These are phyloP conservation scores for Athalia cordata DNA, from an alignment of 2,888 invertebrate genomes.

Conservation along the genomic window DNA sequence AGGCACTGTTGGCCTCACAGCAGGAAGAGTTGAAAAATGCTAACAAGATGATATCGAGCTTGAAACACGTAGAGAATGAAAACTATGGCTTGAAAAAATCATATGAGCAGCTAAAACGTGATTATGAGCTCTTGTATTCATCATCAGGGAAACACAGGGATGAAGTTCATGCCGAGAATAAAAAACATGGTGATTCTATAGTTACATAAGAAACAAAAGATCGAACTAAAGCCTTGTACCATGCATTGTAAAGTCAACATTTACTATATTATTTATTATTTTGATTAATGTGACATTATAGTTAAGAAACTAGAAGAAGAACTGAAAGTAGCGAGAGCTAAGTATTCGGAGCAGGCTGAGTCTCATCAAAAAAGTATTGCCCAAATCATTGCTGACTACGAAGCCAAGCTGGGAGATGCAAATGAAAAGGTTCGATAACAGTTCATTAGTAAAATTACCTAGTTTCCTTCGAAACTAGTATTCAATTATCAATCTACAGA, in stretches of 20 bases:
- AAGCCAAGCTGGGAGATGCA: constrained; percentile 28
- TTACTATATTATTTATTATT: background rate
- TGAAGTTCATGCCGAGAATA: constrained; percentile 5
- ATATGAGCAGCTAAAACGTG: constrained; percentile 10
- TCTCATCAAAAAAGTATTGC: background rate
- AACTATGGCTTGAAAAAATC: background rate
- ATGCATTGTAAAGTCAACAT: too few relatives aligned
- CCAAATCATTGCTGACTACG: constrained; percentile 23
- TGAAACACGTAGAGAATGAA: background rate
- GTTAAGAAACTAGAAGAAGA: constrained; percentile 26
- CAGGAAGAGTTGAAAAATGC: background rate
- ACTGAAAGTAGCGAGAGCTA: constrained; percentile 9
- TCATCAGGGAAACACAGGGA: background rate
- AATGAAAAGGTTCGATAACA: constrained; percentile 12
- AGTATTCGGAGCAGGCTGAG: constrained; percentile 7
- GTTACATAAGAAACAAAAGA: background rate
- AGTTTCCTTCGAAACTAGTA: background rate
- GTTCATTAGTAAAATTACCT: background rate
- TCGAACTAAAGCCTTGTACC: too few relatives aligned
- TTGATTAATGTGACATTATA: background rate
- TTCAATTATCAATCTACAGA: constrained; percentile 1
- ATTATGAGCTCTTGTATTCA: constrained; percentile 4
- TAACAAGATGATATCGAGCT: background rate
- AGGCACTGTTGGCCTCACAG: background rate
- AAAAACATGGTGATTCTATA: constrained; percentile 9